Percentiles rank a stretch among this genome's conserved stretches.
Evolutionary conservation across 2,888 invertebrate genomes (phyloP).

Genomic region (Apamea anceps): DNA sequence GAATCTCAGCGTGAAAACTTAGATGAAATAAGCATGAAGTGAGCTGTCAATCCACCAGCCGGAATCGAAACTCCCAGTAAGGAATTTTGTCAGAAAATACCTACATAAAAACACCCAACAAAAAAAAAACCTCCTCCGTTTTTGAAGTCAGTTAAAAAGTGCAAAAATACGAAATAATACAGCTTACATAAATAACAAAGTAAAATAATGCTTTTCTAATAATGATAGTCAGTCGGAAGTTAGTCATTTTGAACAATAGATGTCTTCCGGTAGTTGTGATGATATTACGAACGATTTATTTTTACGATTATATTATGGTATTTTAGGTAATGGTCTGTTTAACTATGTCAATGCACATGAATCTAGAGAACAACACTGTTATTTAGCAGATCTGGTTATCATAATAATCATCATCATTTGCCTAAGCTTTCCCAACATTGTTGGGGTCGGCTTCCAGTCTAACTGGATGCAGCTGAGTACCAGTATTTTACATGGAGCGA

Average conservation of each 20-base stretch:
- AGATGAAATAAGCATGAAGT: too few relatives aligned
- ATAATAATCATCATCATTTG: too few relatives aligned
- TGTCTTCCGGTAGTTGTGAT: conserved; percentile 18
- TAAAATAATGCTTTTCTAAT: conserved; percentile 1
- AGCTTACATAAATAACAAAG: neutral
- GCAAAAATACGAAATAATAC: neutral
- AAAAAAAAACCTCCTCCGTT: neutral
- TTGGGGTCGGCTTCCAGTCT: too few relatives aligned
- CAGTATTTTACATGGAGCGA: too few relatives aligned
- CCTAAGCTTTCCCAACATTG: too few relatives aligned
- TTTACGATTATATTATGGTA: neutral
- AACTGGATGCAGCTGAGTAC: too few relatives aligned
- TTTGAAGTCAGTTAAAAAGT: neutral
- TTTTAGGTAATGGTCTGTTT: conserved; percentile 16
- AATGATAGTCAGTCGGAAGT: conserved; percentile 10
- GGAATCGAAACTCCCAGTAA: too few relatives aligned
- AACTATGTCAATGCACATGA: neutral
- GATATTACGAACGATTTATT: neutral
- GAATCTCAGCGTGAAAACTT: too few relatives aligned
- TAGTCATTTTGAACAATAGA: conserved; percentile 27
- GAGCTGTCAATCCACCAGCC: too few relatives aligned
- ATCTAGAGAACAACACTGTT: neutral
- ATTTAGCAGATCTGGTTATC: neutral
- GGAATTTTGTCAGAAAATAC: neutral
- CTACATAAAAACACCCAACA: neutral